A percentile compares a stretch with the other conserved stretches of the same genome.
Evolutionary conservation across 1,140 invertebrate genomes (phyloP).

Genomic region (Habropoda laboriosa): DNA sequence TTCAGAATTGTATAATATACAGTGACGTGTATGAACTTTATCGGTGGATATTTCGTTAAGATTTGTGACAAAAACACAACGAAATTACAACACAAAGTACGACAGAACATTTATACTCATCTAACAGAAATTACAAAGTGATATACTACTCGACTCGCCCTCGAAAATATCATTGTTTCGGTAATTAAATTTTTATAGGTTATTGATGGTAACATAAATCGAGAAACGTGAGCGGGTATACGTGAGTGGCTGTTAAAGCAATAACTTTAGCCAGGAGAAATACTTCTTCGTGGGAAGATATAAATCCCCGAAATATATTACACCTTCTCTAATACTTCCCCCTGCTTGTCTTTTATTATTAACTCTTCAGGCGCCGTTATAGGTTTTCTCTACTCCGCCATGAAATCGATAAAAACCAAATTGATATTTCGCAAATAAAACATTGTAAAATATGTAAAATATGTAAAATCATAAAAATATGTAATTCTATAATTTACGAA

Average conservation of each 20-base stretch:
- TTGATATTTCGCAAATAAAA: background rate
- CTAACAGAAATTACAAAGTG: too few species aligned
- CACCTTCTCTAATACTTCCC: background rate
- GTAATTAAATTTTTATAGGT: constrained; percentile 21
- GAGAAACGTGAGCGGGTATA: constrained; percentile 4
- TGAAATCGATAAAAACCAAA: background rate
- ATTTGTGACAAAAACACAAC: too few species aligned
- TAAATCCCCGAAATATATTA: constrained; percentile 39
- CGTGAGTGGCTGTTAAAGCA: constrained; percentile 27
- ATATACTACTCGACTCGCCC: too few species aligned
- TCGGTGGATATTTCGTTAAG: too few species aligned
- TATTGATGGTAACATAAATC: constrained; percentile 23
- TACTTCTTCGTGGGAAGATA: background rate
- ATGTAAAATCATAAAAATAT: too few species aligned
- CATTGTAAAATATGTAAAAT: background rate
- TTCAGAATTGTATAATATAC: too few species aligned
- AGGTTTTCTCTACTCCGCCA: background rate
- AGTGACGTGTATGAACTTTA: too few species aligned
- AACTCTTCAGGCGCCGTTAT: background rate
- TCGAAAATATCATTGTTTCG: background rate
- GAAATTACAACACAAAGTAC: too few species aligned
- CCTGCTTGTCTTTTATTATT: constrained; percentile 26
- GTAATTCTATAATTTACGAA: too few species aligned
- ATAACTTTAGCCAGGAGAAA: constrained; percentile 17
- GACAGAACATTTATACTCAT: too few species aligned